phyloP scores from a whole-genome alignment of 2,797 vertebrate genomes.

The Pseudotriccus pelzelni region DNA sequence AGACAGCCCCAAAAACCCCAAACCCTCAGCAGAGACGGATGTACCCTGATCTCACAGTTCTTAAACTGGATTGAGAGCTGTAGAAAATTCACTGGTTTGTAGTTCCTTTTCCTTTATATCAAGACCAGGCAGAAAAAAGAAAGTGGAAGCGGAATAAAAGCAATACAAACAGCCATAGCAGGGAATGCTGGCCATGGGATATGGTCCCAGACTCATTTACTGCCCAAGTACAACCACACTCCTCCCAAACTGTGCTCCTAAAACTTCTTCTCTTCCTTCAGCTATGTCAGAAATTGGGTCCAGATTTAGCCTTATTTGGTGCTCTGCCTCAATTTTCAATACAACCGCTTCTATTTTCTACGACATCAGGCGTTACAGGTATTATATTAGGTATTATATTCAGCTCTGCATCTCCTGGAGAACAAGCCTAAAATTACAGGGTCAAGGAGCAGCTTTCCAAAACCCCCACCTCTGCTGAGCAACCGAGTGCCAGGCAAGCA shows the following conservation, averaged over 20 bases:
- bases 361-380: too few relatives aligned
- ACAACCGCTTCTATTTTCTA: neutral
- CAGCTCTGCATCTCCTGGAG: neutral
- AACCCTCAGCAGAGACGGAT: neutral
- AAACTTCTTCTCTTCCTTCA: neutral
- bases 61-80: neutral
- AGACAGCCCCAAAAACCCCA: neutral
- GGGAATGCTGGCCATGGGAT: neutral
- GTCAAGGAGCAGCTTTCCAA: neutral
- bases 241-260: neutral
- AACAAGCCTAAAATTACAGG: neutral
- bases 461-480: neutral
- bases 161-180: neutral
- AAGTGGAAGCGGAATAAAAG: neutral
- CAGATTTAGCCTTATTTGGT: neutral
- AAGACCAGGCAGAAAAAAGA: neutral
- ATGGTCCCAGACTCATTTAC: neutral
- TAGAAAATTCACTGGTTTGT: neutral
- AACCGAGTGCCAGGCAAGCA: neutral
- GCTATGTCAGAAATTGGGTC: fast-evolving
- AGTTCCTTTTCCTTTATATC: neutral
- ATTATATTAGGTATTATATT: neutral
- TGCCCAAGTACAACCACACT: neutral
- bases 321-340: neutral
- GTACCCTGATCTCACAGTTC: neutral